Percentiles rank a stretch among this genome's conserved stretches.
phyloP scores from a whole-genome alignment of 92 coral and sea anemone genomes.

The Siderastrea siderea region DNA sequence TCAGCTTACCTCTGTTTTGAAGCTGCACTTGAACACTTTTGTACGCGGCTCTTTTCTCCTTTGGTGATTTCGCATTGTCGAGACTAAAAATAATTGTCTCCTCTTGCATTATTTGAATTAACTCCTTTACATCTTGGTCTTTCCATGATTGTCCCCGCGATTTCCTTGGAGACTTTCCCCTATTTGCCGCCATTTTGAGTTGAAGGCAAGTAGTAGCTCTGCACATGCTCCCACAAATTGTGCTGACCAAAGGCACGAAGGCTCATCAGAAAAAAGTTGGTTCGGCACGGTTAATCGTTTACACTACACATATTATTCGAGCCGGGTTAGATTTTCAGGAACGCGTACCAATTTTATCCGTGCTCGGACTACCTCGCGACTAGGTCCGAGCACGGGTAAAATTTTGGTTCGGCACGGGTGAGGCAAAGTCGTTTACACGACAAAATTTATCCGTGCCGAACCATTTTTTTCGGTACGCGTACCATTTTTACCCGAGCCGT shows the following conservation, averaged over 20 bases:
- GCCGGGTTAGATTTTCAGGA: conserved; percentile 53
- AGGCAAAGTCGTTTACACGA: conserved; percentile 59
- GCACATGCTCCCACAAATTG: conserved; percentile 16
- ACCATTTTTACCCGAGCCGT: conserved; percentile 19
- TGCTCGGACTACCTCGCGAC: conserved; percentile 54
- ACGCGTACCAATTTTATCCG: conserved; percentile 44
- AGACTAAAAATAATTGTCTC: no score
- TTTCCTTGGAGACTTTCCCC: conserved; percentile 20
- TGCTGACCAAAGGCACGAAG: conserved; percentile 47
- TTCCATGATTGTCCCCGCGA: conserved; percentile 54
- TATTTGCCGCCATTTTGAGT: conserved; percentile 16
- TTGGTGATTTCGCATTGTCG: no score
- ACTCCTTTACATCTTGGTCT: conserved; percentile 48
- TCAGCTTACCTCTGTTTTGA: no score
- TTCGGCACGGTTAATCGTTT: conserved; percentile 55
- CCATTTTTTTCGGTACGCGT: conserved; percentile 21
- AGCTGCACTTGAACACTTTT: no score
- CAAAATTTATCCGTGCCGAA: conserved; percentile 47
- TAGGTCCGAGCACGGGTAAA: conserved; percentile 61
- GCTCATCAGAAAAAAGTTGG: conserved; percentile 45
- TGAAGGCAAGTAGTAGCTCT: conserved; percentile 5
- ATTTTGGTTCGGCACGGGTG: conserved; percentile 59
- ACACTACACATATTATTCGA: conserved; percentile 57
- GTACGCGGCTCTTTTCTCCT: no score
- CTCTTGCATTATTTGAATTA: no score